These are phyloP conservation scores for Pitangus sulphuratus DNA, from an alignment of 2,797 vertebrate genomes.

Conservation along the genomic window DNA sequence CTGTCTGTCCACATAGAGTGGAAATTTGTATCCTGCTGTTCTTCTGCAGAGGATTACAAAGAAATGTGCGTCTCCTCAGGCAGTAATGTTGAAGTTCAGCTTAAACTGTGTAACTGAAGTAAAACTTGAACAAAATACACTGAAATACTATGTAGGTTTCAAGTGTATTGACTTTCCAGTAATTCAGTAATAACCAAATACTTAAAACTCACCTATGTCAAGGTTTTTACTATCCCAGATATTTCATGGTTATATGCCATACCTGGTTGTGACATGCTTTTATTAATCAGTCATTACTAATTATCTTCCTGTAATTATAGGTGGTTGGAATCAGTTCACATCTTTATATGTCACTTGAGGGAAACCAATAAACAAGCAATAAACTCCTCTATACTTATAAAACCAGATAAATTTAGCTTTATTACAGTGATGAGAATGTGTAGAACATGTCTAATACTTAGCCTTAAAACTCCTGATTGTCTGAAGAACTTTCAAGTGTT, in stretches of 20 bases:
- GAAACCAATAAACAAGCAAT: not conserved
- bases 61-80: not conserved
- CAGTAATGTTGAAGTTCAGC: not conserved
- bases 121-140: not conserved
- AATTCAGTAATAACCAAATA: not conserved
- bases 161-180: not conserved
- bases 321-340: not conserved
- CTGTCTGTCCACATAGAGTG: not conserved
- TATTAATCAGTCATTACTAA: not conserved
- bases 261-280: not conserved
- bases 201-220: not conserved
- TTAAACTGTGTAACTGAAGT: not conserved
- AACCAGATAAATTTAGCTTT: not conserved
- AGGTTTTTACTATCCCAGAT: not conserved
- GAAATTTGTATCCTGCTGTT: not conserved
- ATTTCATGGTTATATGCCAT: not conserved
- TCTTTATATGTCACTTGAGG: not conserved
- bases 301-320: not conserved
- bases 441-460: not conserved
- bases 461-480: not conserved
- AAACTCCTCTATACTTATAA: not conserved
- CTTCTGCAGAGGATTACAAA: not conserved
- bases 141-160: not conserved
- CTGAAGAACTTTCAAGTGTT: not conserved
- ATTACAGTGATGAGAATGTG: not conserved